Base-by-base conservation (phyloP, 2,797 vertebrate species). In the Melanotaenia boesemani region DNA sequence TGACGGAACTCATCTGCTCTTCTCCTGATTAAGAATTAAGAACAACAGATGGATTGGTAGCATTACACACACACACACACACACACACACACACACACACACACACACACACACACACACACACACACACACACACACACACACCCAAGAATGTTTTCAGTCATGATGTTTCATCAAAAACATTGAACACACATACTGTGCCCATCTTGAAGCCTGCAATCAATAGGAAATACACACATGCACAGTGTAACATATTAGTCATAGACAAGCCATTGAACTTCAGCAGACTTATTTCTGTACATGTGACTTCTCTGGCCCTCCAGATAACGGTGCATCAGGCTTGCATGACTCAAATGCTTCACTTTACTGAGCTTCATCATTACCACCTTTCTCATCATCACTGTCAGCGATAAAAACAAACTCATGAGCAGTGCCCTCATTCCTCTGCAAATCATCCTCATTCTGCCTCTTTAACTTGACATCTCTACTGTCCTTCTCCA, bases 1-100 rank as follows among this genome's bases (percentile, higher is more conserved):
- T 93, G 88, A 92, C 15, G 72, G 86, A 90, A 90, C 90, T 91
- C 91, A 90, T 91, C 87, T 93, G 91, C 83, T 92, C 89, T 87
- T 69, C 73, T 79, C 74, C 84, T 93, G 85, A 26, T 26, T 26
- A 26, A 26, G 26, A 26, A 92, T 93, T 92, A 92, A 90, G 86
- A 83, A 88, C 89, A 92, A 92, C 93, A 94, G 91, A 91, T 91
- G 91, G 91, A 91, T 84, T 79, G 76, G 76, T 79, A 74, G 62
- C 76, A 79, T 61, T 22, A 34, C 58, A 26, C 26, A 26, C 26
- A 26, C 26, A 26, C 26, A 26, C 26, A 26, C 26, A 64, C 68
- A 56, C 62, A 52, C 34, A 28, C 70, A 22, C 37, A 37, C 57
- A 34, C 75, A 56, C 71, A 56, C 69, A 46, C 60, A 26, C 65